These are phyloP conservation scores for Lasioglossum marginatum DNA, from an alignment of 2,888 invertebrate species.

Conservation along the genomic window DNA sequence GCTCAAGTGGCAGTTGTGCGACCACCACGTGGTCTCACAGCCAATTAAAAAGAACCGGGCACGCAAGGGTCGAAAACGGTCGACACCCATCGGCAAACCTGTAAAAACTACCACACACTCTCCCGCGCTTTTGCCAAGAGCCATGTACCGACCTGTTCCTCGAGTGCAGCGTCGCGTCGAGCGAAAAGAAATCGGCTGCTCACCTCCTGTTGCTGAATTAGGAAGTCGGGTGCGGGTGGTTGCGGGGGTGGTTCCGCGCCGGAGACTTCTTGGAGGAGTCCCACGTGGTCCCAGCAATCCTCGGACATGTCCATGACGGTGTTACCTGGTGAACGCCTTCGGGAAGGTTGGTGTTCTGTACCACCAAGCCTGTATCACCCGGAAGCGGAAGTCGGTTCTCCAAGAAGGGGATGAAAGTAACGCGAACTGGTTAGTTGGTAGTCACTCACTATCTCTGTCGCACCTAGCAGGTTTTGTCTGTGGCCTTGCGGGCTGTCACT, in stretches of 20 bases:
- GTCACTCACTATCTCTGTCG: constrained; percentile 15
- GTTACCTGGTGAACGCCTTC: not conserved
- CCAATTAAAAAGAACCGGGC: not conserved
- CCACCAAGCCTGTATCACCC: not conserved
- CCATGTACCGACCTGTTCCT: constrained; percentile 5
- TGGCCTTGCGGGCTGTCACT: constrained; percentile 27
- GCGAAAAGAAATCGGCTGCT: constrained; percentile 60
- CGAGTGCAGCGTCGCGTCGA: not conserved
- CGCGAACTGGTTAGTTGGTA: not conserved
- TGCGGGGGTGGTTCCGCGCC: constrained; percentile 77
- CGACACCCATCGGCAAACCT: not conserved
- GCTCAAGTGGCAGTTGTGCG: not conserved
- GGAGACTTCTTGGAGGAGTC: constrained; percentile 82
- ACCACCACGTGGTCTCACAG: constrained; percentile 8
- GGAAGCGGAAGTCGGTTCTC: constrained; percentile 1
- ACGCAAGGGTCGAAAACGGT: not conserved
- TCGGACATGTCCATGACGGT: constrained; percentile 81
- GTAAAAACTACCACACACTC: not conserved
- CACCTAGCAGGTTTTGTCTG: not conserved
- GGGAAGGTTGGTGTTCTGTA: not conserved
- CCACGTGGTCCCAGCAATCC: constrained; percentile 84
- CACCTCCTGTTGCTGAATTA: constrained; percentile 81
- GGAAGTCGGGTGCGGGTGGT: constrained; percentile 74
- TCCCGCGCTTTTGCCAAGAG: constrained; percentile 46
- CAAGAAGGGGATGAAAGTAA: not conserved